These are phyloP conservation scores for Platycheirus rosarum DNA, from an alignment of 2,888 invertebrate genomes.

Conservation along the genomic window DNA sequence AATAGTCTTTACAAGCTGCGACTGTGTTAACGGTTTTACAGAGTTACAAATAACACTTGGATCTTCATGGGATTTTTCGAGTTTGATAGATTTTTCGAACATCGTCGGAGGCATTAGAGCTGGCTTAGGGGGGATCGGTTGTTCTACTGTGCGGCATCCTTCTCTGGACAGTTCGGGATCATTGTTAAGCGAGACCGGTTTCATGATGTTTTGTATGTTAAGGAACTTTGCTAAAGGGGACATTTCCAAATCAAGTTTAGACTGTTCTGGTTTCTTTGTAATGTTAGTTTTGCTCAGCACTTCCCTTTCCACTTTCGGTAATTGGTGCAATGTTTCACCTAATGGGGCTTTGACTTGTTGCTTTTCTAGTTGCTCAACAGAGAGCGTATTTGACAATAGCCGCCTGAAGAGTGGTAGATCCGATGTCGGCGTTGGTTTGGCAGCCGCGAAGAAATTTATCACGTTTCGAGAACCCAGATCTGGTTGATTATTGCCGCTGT, in stretches of 20 bases:
- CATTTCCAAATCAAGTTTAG: slow-evolving; percentile 62
- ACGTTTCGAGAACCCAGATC: slow-evolving; percentile 92
- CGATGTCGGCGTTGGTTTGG: slow-evolving; percentile 83
- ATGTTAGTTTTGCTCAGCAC: slow-evolving; percentile 42
- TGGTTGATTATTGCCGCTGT: slow-evolving; percentile 79
- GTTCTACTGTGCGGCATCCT: slow-evolving; percentile 74
- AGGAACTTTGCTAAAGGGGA: slow-evolving; percentile 68
- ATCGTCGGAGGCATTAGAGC: slow-evolving; percentile 93
- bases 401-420: slow-evolving; percentile 89
- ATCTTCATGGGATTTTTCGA: slow-evolving; percentile 58
- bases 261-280: slow-evolving; percentile 47
- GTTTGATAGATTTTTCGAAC: slow-evolving; percentile 87
- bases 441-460: slow-evolving; percentile 91
- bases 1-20: slow-evolving; percentile 94
- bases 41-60: slow-evolving; percentile 51
- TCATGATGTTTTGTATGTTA: slow-evolving; percentile 58
- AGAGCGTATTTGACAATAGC: slow-evolving; percentile 87
- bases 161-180: slow-evolving; percentile 66
- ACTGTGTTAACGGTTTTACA: slow-evolving; percentile 89
- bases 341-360: slow-evolving; percentile 91
- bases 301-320: slow-evolving; percentile 69
- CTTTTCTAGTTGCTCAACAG: slow-evolving; percentile 95
- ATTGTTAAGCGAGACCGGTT: slow-evolving; percentile 66
- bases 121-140: slow-evolving; percentile 84
- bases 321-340: slow-evolving; percentile 83